Conservation (phyloP, 2,888 invertebrate genomes). For the Bellardia pandia region DNA sequence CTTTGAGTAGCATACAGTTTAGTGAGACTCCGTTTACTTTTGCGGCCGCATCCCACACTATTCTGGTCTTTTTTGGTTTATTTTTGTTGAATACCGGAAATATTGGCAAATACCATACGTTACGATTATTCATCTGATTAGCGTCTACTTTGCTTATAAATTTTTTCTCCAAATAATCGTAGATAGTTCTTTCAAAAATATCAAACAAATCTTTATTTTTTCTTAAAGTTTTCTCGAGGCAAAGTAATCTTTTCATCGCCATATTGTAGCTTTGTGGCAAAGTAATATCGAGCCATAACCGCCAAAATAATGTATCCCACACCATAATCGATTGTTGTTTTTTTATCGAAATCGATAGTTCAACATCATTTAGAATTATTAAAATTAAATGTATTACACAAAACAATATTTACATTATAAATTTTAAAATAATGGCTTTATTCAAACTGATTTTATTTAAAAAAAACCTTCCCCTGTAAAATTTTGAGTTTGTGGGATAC, state of each 20-base stretch:
- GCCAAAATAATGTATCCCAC: too few relatives aligned
- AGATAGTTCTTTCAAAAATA: slow-evolving; percentile 32
- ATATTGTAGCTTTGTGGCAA: slow-evolving; percentile 48
- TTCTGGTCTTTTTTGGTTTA: slow-evolving; percentile 31
- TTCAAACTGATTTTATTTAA: too few relatives aligned
- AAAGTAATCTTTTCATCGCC: slow-evolving; percentile 38
- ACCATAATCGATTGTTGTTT: too few relatives aligned
- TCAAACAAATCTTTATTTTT: slow-evolving; percentile 23
- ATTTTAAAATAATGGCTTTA: too few relatives aligned
- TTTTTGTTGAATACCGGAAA: slow-evolving; percentile 64
- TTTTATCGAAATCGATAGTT: too few relatives aligned
- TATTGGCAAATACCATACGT: slow-evolving; percentile 76
- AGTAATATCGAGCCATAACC: too few relatives aligned
- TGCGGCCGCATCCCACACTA: slow-evolving; percentile 59
- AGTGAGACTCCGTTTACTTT: slow-evolving; percentile 61
- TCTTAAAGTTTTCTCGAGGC: slow-evolving; percentile 8
- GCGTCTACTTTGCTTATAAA: background rate
- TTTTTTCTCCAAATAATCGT: slow-evolving; percentile 59
- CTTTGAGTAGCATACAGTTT: slow-evolving; percentile 62
- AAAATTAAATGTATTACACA: too few relatives aligned
- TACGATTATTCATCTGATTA: slow-evolving; percentile 12
- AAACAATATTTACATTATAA: too few relatives aligned
- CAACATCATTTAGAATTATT: too few relatives aligned
- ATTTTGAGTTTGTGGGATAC: too few relatives aligned
- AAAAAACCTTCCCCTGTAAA: too few relatives aligned